Base-by-base conservation (phyloP, 1,140 invertebrate genomes). In the Papilio xuthus region DNA sequence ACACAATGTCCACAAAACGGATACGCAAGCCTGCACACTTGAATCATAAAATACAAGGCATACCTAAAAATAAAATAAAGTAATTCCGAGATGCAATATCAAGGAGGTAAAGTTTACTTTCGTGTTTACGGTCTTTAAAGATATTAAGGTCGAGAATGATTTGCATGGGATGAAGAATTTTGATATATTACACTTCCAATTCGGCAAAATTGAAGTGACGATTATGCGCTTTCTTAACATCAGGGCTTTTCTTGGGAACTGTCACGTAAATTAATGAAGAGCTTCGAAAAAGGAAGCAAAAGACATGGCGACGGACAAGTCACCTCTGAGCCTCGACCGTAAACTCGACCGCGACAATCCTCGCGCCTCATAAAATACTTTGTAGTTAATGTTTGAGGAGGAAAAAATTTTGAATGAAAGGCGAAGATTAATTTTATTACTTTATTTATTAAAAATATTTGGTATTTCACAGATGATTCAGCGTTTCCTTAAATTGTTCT, bases 241-340 rank as follows among this genome's bases (percentile, higher is more conserved):
- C 41, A 84, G 83, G 78, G 76, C 86, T 89, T 90, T 92, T 93
- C 90, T 87, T 80, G 79, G 83, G 84, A 93, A 86, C 79, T 76
- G 82, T 87, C 85, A 78, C 83, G 85, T 91, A 91, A 91, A 91
- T 92, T 92, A 92, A 92, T 90, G 83, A 88, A 86, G 87, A 82
- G 83, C 84, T 84, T 84, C 77, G 67, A 83, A 85, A 85, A 86
- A 84, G 80, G 81, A 83, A 79, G 80, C 77, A 82, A 88, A 88
- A 84, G 83, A 85, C 85, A 82, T 83, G 42, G 75, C 85, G 78
- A 78, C 79, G 69, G 84, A 60, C 85, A 86, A 89, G 78, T 91
- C 88, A 89, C 86, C 87, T 77, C 74, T 67, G 73, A 83, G 78
- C 82, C 80, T 70, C 80, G 86, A 75, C 83, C 87, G 82, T 88